Evolutionary conservation across 2,797 vertebrate genomes (phyloP).

Genomic region (Crenuchus spilurus): DNA sequence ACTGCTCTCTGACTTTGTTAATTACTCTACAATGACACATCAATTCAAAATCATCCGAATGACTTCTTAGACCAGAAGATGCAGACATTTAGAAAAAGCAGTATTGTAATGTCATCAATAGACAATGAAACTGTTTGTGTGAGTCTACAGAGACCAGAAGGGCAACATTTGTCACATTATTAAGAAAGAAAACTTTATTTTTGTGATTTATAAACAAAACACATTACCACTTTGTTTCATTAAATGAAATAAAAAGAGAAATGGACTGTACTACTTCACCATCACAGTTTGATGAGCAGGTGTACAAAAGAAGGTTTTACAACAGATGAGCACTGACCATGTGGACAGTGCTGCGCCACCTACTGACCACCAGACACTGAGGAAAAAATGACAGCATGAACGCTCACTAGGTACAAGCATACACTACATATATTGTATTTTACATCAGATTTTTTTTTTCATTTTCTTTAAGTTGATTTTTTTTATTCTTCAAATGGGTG

Average conservation of each 20-base stretch:
- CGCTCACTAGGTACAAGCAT: conserved; percentile 98
- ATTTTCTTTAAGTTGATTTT: conserved; percentile 50
- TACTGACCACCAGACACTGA: conserved; percentile 84
- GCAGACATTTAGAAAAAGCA: too few species aligned
- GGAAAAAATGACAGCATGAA: conserved; percentile 91
- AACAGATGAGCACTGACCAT: conserved; percentile 82
- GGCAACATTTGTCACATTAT: conserved; percentile 77
- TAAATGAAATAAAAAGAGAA: conserved; percentile 76
- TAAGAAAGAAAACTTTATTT: conserved; percentile 97
- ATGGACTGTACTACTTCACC: conserved; percentile 92
- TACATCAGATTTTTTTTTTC: conserved; percentile 52
- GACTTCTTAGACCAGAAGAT: too few species aligned
- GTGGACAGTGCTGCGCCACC: conserved; percentile 89
- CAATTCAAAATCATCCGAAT: too few species aligned
- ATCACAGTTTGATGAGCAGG: conserved; percentile 86
- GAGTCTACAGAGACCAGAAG: conserved; percentile 3
- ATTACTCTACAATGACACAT: too few species aligned
- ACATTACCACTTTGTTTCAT: conserved; percentile 83
- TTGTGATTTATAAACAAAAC: conserved; percentile 96
- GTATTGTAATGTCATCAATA: too few species aligned
- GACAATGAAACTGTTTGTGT: neutral
- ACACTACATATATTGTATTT: conserved; percentile 89
- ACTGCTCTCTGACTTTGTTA: too few species aligned
- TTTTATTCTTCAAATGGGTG: conserved; percentile 67
- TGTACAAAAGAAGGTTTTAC: conserved; percentile 88